Evolutionary conservation across 23 tunicate species (phyloP), one percentile per base, ranked within the genome.

Genomic region (Halocynthia roretzi): DNA sequence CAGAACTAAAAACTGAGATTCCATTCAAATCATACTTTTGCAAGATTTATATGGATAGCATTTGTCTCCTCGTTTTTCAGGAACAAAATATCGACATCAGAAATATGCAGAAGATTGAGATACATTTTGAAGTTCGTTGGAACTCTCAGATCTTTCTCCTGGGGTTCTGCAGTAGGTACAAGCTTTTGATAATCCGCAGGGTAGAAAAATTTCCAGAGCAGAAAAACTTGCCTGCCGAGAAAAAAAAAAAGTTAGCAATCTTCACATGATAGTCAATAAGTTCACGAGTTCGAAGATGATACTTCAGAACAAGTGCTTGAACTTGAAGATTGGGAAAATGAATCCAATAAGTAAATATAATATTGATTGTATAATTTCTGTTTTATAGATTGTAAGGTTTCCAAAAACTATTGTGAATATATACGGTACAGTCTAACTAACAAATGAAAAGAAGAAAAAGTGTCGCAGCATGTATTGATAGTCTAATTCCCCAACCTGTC

Each of bases 121-220:
- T 82, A 82, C 10, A 92, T 10, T 14, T 77, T 81, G 65, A 92
- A 72, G 15, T 18, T 56, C 19, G 63, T 48, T 7, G 91, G 62
- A 12, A 52, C 40, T 51, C 98, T 62, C 53, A 77, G 17, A 18
- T 89, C 85, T 68, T 88, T 88, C 51, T 71, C 68, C 61, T 75
- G 52, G 5, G 71, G 72, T 22, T 66, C 64, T 49, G 72, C 52
- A 5, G 86, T 87, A 44, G 77, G 80, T 68, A 80, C 57, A 19
- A 61, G 78, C 15, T 71, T 60, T 54, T 88, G 83, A 44, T 81
- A 84, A 65, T 82, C 87, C 8, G 71, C 67, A 49, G 99, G 99
- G 62, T 68, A 87, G 72, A 87, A 94, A 70, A 89, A 94, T 14
- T 77, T 88, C 91, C 87, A 84, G 50, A 94, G 54, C 49, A 79